phyloP scores from a whole-genome alignment of 1,140 invertebrate genomes.

The Gonatopus flavifemur region DNA sequence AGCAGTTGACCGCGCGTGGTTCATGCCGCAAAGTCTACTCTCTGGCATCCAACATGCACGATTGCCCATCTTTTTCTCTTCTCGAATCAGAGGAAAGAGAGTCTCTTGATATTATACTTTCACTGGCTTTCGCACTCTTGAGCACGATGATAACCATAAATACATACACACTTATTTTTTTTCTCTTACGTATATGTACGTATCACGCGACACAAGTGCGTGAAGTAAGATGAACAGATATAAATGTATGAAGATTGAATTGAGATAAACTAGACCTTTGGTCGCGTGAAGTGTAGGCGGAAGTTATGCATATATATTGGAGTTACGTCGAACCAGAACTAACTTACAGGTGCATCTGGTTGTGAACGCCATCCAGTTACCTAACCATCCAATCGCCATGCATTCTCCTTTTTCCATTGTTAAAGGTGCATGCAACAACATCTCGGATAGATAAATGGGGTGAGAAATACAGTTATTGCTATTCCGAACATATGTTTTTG shows the following conservation, averaged over 20 bases:
- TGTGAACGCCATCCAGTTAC: background rate
- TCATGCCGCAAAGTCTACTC: conserved; percentile 7
- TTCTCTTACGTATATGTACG: too few relatives aligned
- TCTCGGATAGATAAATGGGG: too few relatives aligned
- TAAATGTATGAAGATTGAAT: too few relatives aligned
- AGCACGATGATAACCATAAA: too few relatives aligned
- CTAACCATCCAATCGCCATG: background rate
- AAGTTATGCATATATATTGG: conserved; percentile 39
- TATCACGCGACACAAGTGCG: too few relatives aligned
- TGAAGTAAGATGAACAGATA: too few relatives aligned
- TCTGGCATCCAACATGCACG: background rate
- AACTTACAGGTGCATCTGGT: conserved; percentile 17
- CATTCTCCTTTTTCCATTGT: conserved; percentile 29
- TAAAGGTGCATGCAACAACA: conserved; percentile 4
- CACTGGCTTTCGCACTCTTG: conserved; percentile 22
- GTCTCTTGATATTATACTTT: conserved; percentile 22
- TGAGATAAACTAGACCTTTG: too few relatives aligned
- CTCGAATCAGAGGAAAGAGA: conserved; percentile 9
- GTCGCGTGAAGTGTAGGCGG: conserved; percentile 34
- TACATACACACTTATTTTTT: conserved; percentile 16
- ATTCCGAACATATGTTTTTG: too few relatives aligned
- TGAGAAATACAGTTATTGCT: too few relatives aligned
- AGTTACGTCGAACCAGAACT: conserved; percentile 30
- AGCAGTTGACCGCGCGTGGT: conserved; percentile 13
- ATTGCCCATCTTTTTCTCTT: too few relatives aligned